A percentile compares a stretch with the other conserved stretches of the same genome.
phyloP scores from a whole-genome alignment of 2,888 invertebrate genomes.

The Hydrotaea cyrtoneurina region DNA sequence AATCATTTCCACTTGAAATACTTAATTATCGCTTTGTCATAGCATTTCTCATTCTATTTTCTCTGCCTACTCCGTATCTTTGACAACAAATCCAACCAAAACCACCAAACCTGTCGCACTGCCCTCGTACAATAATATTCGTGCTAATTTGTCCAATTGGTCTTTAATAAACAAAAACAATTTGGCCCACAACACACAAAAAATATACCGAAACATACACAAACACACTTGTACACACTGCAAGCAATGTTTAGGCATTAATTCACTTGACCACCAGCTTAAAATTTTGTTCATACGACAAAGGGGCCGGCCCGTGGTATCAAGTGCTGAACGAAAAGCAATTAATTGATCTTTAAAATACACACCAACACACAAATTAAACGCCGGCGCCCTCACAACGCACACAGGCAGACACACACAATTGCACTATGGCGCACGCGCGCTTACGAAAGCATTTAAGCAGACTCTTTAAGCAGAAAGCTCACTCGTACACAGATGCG shows the following conservation, averaged over 20 bases:
- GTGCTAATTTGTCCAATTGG: conserved; percentile 1
- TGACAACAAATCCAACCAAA: too few relatives aligned
- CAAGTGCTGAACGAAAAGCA: conserved; percentile 48
- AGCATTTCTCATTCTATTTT: too few relatives aligned
- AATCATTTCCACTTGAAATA: too few relatives aligned
- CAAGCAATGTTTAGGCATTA: conserved; percentile 69
- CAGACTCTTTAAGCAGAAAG: too few relatives aligned
- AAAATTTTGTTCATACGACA: conserved; percentile 79
- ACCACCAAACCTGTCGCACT: conserved; percentile 27
- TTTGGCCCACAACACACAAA: conserved; percentile 35
- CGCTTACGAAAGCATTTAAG: too few relatives aligned
- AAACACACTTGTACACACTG: conserved; percentile 40
- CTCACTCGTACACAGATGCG: too few relatives aligned
- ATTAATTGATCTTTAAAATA: conserved; percentile 29
- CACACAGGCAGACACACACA: background rate
- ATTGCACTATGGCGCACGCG: background rate
- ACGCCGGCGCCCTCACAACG: conserved; percentile 8
- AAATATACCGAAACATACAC: conserved; percentile 20
- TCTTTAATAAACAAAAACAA: conserved; percentile 24
- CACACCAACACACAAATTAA: conserved; percentile 24
- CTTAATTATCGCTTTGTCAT: too few relatives aligned
- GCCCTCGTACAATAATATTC: background rate
- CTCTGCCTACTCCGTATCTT: too few relatives aligned
- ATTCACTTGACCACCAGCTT: conserved; percentile 79
- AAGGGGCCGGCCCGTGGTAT: conserved; percentile 74